phyloP scores from a whole-genome alignment of 2,797 vertebrate genomes.

The Sciaenops ocellatus region DNA sequence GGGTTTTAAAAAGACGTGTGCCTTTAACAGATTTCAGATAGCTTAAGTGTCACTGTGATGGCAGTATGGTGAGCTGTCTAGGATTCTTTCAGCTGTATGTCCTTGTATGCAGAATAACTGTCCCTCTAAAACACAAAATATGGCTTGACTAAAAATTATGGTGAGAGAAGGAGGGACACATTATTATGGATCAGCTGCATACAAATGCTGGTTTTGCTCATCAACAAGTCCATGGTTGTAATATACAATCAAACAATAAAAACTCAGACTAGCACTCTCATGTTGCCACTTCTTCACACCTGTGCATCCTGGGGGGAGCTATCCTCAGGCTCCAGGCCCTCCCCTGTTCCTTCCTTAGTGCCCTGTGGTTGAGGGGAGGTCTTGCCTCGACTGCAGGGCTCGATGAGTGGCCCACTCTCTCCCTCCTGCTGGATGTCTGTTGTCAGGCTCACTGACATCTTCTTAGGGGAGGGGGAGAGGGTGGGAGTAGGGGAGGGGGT shows the following conservation, averaged over 20 bases:
- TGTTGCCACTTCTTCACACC: slow-evolving; percentile 76
- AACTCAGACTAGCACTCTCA: neutral
- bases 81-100: neutral
- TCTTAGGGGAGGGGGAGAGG: slow-evolving; percentile 83
- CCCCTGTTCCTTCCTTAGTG: slow-evolving; percentile 90
- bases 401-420: slow-evolving; percentile 91
- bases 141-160: neutral
- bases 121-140: neutral
- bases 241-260: neutral
- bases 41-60: neutral
- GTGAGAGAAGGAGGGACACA: neutral
- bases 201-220: neutral
- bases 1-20: neutral
- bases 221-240: neutral
- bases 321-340: slow-evolving; percentile 89
- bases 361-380: slow-evolving; percentile 88
- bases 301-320: slow-evolving; percentile 90
- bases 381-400: slow-evolving; percentile 91
- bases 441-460: slow-evolving; percentile 95
- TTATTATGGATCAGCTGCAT: neutral
- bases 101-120: neutral
- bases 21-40: neutral
- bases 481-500: slow-evolving; percentile 76
- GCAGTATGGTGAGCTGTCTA: neutral
- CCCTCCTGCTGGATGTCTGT: slow-evolving; percentile 96